Conservation (phyloP, 1,140 invertebrate genomes). For the Parapsyche elsis region DNA sequence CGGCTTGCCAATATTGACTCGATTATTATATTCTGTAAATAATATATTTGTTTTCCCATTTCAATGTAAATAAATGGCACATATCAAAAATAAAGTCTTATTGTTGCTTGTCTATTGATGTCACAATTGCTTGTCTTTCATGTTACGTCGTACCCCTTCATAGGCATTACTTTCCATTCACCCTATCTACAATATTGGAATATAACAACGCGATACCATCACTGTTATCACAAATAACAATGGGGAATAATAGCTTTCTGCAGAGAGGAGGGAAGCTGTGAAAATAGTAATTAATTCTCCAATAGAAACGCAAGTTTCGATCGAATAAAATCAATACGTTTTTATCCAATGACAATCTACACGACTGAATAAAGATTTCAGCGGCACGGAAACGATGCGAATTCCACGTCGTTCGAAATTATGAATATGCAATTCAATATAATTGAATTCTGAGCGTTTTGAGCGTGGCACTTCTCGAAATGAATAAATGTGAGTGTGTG, state of each 20-base stretch:
- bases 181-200: background rate
- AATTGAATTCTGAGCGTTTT: no score
- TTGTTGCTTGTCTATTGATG: conserved; percentile 22
- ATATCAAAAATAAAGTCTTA: no score
- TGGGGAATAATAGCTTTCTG: conserved; percentile 15
- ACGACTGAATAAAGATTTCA: no score
- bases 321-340: background rate
- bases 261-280: background rate
- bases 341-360: no score
- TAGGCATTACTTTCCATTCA: conserved; percentile 15
- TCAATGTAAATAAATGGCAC: no score
- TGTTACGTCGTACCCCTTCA: conserved; percentile 3
- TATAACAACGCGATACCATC: conserved; percentile 11
- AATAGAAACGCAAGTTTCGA: background rate
- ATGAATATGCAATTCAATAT: no score
- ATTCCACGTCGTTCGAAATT: no score
- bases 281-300: conserved; percentile 1
- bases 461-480: no score
- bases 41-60: no score
- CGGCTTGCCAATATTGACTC: no score
- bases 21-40: no score
- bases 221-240: conserved; percentile 13
- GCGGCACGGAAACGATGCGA: no score
- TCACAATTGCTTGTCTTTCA: conserved; percentile 7
- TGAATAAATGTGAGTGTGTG: background rate